Evolutionary conservation across 2,888 invertebrate genomes (phyloP).

Genomic region (Myathropa florea): DNA sequence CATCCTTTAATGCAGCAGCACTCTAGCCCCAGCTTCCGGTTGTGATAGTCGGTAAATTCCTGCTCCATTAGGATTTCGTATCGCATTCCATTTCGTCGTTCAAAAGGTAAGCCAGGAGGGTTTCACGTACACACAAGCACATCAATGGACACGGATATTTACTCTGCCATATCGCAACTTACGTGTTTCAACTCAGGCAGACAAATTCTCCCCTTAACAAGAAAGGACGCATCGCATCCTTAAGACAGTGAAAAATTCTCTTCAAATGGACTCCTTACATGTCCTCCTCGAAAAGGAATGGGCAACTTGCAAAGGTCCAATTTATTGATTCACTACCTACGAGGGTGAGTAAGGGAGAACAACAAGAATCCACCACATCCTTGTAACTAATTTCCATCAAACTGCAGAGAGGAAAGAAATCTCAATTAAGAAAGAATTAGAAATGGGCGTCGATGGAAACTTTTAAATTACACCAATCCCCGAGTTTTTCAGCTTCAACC

Average conservation of each 20-base stretch:
- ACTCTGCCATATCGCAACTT: slow-evolving; percentile 64
- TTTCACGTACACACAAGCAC: slow-evolving; percentile 35
- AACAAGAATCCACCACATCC: not conserved
- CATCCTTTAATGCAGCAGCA: slow-evolving; percentile 46
- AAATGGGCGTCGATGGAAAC: slow-evolving; percentile 63
- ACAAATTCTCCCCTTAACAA: slow-evolving; percentile 22
- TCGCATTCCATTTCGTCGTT: slow-evolving; percentile 53
- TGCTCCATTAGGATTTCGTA: slow-evolving; percentile 59
- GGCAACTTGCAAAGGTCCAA: not conserved
- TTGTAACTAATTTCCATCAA: slow-evolving; percentile 48
- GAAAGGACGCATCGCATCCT: not conserved
- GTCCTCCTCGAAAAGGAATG: not conserved
- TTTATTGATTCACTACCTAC: not conserved
- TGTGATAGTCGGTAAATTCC: slow-evolving; percentile 56
- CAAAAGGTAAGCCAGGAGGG: slow-evolving; percentile 55
- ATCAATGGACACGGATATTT: slow-evolving; percentile 64
- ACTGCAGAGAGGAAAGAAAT: slow-evolving; percentile 45
- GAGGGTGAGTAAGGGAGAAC: not conserved
- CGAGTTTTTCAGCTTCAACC: slow-evolving; percentile 14
- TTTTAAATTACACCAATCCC: slow-evolving; percentile 58
- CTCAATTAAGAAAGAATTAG: slow-evolving; percentile 68
- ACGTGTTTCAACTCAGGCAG: slow-evolving; percentile 57
- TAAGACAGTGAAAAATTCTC: slow-evolving; percentile 21
- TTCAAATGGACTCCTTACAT: slow-evolving; percentile 35
- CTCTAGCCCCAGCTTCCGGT: slow-evolving; percentile 13